These are phyloP conservation scores for Xenopus laevis DNA, from an alignment of 2,113 vertebrate genomes.

Conservation along the genomic window DNA sequence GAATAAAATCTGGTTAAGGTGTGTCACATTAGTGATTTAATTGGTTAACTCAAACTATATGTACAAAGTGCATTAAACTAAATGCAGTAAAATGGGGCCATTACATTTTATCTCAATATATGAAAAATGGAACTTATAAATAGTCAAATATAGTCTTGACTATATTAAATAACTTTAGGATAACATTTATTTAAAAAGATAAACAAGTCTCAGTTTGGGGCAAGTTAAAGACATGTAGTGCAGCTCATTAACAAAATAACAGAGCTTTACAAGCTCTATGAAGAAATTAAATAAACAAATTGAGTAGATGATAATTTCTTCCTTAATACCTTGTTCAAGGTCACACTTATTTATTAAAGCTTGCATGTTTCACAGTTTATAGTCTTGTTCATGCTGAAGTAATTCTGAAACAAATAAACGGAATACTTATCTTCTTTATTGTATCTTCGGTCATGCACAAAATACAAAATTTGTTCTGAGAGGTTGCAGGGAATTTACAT, in stretches of 20 bases:
- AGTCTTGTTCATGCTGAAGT: conserved; percentile 17
- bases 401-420: conserved; percentile 21
- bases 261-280: neutral
- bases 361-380: conserved; percentile 3
- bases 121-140: too few species aligned
- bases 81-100: too few species aligned
- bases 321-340: conserved; percentile 3
- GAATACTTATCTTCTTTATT: conserved; percentile 24
- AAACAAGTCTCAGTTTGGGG: too few species aligned
- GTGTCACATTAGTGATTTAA: too few species aligned
- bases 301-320: neutral
- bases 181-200: too few species aligned
- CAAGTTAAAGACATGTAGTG: too few species aligned
- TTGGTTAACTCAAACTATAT: too few species aligned
- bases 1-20: too few species aligned
- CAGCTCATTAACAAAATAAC: conserved; percentile 5
- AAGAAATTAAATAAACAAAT: conserved; percentile 15
- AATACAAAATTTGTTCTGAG: conserved; percentile 3
- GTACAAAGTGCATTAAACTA: too few species aligned
- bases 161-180: too few species aligned
- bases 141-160: too few species aligned
- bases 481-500: conserved; percentile 1
- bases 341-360: conserved; percentile 7
- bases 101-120: too few species aligned
- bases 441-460: neutral